Conservation (phyloP, 2,888 invertebrate genomes). For the Acleris sparsana region DNA sequence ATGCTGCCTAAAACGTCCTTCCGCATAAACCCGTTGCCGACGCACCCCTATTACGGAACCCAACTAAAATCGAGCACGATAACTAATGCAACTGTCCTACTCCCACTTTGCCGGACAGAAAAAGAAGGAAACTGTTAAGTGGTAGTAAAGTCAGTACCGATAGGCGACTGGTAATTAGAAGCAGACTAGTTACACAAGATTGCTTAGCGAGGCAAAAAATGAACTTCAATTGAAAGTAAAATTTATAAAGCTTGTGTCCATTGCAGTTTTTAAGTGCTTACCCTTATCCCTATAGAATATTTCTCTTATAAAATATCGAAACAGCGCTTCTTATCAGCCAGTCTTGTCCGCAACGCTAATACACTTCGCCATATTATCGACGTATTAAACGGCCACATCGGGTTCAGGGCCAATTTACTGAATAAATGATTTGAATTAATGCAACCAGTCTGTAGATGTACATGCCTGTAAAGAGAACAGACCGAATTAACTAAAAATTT, state of each 20-base stretch:
- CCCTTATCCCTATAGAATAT: too few species aligned
- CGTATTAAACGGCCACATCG: too few species aligned
- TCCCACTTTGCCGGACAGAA: slow-evolving; percentile 18
- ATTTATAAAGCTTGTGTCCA: slow-evolving; percentile 31
- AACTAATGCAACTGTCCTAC: slow-evolving; percentile 22
- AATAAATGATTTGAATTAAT: too few species aligned
- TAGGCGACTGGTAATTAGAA: slow-evolving; percentile 45
- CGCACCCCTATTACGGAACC: slow-evolving; percentile 51
- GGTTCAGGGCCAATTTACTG: too few species aligned
- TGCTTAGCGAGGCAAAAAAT: slow-evolving; percentile 42
- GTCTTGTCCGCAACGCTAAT: too few species aligned
- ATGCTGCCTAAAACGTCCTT: slow-evolving; percentile 73
- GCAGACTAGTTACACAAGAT: slow-evolving; percentile 49
- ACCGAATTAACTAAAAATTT: too few species aligned
- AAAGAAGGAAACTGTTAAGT: slow-evolving; percentile 15
- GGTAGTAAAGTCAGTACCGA: not conserved
- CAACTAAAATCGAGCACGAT: not conserved
- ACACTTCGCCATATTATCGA: too few species aligned
- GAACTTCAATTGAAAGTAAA: slow-evolving; percentile 35
- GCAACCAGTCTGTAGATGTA: too few species aligned
- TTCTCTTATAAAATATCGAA: too few species aligned
- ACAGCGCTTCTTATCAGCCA: too few species aligned
- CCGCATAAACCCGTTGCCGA: slow-evolving; percentile 68
- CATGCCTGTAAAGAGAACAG: too few species aligned
- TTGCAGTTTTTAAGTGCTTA: not conserved